phyloP scores from a whole-genome alignment of 2,113 vertebrate genomes.

The Colistium nudipinnis region DNA sequence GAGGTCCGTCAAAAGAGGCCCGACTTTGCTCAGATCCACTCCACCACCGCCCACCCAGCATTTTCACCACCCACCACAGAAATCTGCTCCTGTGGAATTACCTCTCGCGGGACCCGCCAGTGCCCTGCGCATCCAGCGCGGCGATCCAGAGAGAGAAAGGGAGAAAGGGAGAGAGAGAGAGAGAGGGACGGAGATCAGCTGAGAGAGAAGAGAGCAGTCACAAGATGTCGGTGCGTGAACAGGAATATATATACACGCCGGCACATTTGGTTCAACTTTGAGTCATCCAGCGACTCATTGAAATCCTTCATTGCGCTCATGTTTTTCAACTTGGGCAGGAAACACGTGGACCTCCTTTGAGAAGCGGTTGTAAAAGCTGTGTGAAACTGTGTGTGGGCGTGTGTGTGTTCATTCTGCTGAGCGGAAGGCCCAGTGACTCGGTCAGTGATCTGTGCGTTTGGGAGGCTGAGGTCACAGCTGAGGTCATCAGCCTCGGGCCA shows the following conservation, averaged over 20 bases:
- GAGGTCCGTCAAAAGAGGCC: conserved; percentile 34
- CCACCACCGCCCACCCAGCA: conserved; percentile 51
- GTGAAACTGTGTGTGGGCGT: conserved; percentile 5
- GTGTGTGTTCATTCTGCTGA: conserved; percentile 19
- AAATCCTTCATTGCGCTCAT: background rate
- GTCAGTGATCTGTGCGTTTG: conserved; percentile 53
- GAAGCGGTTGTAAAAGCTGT: conserved; percentile 6
- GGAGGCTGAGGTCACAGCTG: conserved; percentile 52
- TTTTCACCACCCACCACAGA: conserved; percentile 68
- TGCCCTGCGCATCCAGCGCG: conserved; percentile 45
- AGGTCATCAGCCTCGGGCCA: conserved; percentile 60
- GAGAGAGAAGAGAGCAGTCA: conserved; percentile 8
- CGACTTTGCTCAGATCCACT: conserved; percentile 51
- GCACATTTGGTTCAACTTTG: conserved; percentile 1
- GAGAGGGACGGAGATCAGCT: conserved; percentile 9
- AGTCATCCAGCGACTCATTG: background rate
- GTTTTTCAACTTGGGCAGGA: background rate
- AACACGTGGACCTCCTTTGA: background rate
- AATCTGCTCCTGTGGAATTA: conserved; percentile 74
- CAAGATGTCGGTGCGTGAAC: background rate
- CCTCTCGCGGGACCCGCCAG: conserved; percentile 64
- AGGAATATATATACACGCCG: background rate
- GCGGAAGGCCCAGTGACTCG: conserved; percentile 19
- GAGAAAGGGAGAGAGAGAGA: conserved; percentile 10
- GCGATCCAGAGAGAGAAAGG: conserved; percentile 18